These are phyloP conservation scores for Cinclus mexicanus DNA, from an alignment of 2,113 vertebrate genomes.

Conservation along the genomic window DNA sequence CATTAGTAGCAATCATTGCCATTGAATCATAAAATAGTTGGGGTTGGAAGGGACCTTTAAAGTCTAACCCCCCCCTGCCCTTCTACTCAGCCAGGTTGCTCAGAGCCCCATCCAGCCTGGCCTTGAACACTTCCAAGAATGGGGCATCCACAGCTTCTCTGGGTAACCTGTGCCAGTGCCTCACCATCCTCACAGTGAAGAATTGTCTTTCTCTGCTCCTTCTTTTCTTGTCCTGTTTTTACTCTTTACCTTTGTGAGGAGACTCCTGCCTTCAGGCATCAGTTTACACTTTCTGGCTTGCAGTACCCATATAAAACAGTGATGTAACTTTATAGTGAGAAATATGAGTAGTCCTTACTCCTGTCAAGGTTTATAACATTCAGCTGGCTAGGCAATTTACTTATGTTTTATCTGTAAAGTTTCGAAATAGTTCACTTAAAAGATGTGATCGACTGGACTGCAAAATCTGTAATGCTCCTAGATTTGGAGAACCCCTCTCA, in stretches of 20 bases:
- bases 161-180: not conserved
- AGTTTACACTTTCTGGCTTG: not conserved
- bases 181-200: not conserved
- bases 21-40: not conserved
- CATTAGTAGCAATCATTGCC: not conserved
- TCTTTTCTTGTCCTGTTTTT: not conserved
- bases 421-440: not conserved
- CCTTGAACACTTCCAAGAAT: not conserved
- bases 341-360: not conserved
- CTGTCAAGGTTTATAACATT: not conserved
- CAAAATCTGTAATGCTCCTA: not conserved
- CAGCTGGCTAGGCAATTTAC: not conserved
- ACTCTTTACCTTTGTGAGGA: not conserved
- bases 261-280: not conserved
- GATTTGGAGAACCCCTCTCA: not conserved
- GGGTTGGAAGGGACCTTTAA: not conserved
- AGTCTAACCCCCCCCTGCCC: not conserved
- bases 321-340: not conserved
- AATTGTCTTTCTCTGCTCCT: not conserved
- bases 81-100: not conserved
- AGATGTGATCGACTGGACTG: not conserved
- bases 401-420: not conserved
- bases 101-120: not conserved
- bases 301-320: not conserved
- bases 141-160: not conserved